Conservation (phyloP, 2,888 invertebrate species). For the Rhodophaea formosa region DNA sequence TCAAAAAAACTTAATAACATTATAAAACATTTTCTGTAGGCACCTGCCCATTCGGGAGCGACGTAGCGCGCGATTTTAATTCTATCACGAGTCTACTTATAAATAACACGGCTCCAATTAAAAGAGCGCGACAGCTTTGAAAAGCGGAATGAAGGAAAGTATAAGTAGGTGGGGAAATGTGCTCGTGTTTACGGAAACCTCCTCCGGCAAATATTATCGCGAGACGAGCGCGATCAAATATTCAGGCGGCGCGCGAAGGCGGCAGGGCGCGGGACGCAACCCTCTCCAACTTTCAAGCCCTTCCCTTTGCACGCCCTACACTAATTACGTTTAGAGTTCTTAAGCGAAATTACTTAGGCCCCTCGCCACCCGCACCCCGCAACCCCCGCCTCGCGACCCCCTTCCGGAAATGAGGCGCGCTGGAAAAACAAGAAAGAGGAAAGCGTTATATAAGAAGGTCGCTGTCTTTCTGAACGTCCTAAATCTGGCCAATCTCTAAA, state of each 20-base stretch:
- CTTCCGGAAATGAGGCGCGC: slow-evolving; percentile 79
- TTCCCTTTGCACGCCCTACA: slow-evolving; percentile 83
- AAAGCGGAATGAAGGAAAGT: slow-evolving; percentile 68
- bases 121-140: slow-evolving; percentile 75
- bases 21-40: slow-evolving; percentile 57
- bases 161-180: slow-evolving; percentile 73
- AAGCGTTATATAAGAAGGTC: slow-evolving; percentile 74
- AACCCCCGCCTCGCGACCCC: slow-evolving; percentile 58
- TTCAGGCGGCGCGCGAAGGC: slow-evolving; percentile 72
- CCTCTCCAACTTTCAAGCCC: slow-evolving; percentile 84
- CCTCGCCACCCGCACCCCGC: slow-evolving; percentile 74
- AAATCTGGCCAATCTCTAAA: slow-evolving; percentile 80
- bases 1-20: slow-evolving; percentile 68
- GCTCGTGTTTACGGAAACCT: slow-evolving; percentile 78
- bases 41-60: slow-evolving; percentile 59
- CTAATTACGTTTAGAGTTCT: slow-evolving; percentile 87
- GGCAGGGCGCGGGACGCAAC: slow-evolving; percentile 74
- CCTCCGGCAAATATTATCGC: slow-evolving; percentile 80
- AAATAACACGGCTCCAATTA: slow-evolving; percentile 75
- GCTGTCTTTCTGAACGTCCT: slow-evolving; percentile 71
- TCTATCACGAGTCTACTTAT: slow-evolving; percentile 76
- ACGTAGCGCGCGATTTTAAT: slow-evolving; percentile 75
- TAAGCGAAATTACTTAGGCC: slow-evolving; percentile 86
- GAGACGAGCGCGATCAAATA: slow-evolving; percentile 79
- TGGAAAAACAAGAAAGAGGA: slow-evolving; percentile 79